Evolutionary conservation across 2,113 vertebrate genomes (phyloP).

Genomic region (Tinamus guttatus): DNA sequence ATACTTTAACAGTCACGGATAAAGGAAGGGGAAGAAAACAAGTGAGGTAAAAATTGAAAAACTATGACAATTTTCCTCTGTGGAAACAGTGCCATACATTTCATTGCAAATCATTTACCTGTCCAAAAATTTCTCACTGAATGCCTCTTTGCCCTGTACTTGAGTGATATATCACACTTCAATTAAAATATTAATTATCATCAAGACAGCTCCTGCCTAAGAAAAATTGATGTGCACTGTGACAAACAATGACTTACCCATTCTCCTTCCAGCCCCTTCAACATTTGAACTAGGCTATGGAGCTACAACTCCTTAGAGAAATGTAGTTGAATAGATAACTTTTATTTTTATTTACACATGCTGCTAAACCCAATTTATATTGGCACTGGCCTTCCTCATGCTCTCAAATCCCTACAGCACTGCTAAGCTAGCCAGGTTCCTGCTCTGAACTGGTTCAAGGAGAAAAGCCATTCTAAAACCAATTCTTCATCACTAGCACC

Average conservation of each 20-base stretch:
- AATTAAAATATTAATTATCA: not conserved
- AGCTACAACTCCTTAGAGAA: not conserved
- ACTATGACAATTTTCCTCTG: not conserved
- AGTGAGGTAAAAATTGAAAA: not conserved
- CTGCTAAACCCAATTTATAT: not conserved
- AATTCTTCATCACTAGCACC: not conserved
- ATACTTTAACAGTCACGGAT: not conserved
- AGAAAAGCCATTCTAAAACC: not conserved
- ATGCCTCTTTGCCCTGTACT: not conserved
- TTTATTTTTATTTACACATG: not conserved
- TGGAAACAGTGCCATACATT: not conserved
- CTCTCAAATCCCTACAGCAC: not conserved
- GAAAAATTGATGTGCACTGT: not conserved
- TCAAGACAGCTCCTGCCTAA: not conserved
- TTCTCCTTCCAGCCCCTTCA: not conserved
- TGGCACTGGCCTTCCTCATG: not conserved
- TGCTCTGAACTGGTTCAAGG: not conserved
- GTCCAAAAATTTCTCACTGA: not conserved
- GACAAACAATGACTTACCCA: not conserved
- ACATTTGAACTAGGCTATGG: not conserved
- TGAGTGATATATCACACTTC: accelerated
- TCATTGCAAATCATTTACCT: not conserved
- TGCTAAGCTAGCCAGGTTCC: not conserved
- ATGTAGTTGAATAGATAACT: not conserved
- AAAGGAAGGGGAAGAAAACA: not conserved